Conservation (phyloP, 2,888 invertebrate species). For the Sinopyrophorus schimmeli region DNA sequence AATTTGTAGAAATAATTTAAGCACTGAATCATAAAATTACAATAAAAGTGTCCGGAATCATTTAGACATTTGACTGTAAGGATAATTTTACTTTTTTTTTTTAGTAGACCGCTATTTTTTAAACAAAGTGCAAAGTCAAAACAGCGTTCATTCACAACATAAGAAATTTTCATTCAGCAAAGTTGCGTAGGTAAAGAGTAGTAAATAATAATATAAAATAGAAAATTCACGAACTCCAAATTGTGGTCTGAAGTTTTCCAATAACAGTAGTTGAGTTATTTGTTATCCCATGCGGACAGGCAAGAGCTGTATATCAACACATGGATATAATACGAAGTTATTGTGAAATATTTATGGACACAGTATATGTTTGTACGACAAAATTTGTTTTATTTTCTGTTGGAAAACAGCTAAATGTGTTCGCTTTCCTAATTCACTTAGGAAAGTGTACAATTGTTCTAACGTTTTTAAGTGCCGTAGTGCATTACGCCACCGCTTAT, state of each 20-base stretch:
- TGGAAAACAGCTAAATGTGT: constrained; percentile 13
- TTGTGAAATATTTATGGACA: constrained; percentile 38
- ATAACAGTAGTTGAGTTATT: constrained; percentile 47
- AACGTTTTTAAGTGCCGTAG: constrained; percentile 9
- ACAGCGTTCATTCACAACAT: background rate
- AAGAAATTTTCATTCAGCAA: constrained; percentile 12
- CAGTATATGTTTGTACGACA: constrained; percentile 28
- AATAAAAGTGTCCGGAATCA: too few species aligned
- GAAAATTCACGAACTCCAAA: constrained; percentile 41
- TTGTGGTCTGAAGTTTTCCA: constrained; percentile 47
- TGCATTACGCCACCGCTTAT: constrained; percentile 13
- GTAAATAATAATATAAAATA: constrained; percentile 45
- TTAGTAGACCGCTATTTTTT: too few species aligned
- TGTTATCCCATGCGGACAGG: constrained; percentile 44
- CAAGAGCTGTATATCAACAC: constrained; percentile 38
- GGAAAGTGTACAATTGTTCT: constrained; percentile 12
- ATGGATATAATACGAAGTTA: constrained; percentile 39
- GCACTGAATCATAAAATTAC: too few species aligned
- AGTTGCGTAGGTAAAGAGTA: constrained; percentile 32
- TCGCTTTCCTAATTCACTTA: constrained; percentile 23
- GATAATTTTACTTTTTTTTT: too few species aligned
- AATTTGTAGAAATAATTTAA: too few species aligned
- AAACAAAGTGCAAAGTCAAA: too few species aligned
- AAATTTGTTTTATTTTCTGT: constrained; percentile 28
- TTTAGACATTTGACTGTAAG: too few species aligned